Base-by-base conservation (phyloP, 1,140 invertebrate species). In the Drosophila hydei region DNA sequence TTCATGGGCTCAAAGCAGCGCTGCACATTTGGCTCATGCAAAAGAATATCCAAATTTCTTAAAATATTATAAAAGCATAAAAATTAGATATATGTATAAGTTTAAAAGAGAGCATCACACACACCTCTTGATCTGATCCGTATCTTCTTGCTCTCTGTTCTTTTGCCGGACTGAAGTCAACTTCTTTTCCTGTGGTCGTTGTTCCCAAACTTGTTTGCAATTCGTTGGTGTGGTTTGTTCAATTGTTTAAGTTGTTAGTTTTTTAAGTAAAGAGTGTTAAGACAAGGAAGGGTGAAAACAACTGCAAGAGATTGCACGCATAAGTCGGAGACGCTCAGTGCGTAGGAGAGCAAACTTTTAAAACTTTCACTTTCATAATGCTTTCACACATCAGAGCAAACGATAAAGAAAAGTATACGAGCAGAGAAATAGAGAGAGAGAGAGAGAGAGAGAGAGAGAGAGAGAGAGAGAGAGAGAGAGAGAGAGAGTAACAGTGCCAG, bases 1-100 rank as follows among this genome's bases (percentile, higher is more conserved):
- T 94, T 94, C 47, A 95, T 92, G 38, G 93, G 92, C 77, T 94
- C 58, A 45, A 75, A 87, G 23, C 14, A 12, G 11, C 9, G 30
- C 19, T 19, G 9, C 21, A 38, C 61, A 7, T 42, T 9, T n/a
- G 11, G 11, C 36, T 77, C 71, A 4, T 58, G 48, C 79, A 83
- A 67, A 11, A 60, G 68, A 19, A 75, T 75, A 5, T 83, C 72
- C 50, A 78, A 16, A 14, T 19, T 36, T 25, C 47, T 50, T 9
- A 5, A 16, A 7, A 48, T 11, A 18, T 16, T 54, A 19, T 25
- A 23, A 16, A 4, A 19, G 9, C 0, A 21, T n/a, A n/a, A n/a
- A n/a, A n/a, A n/a, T 12, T 16, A 43, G 8, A 21, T 43, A 43
- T 1, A 5, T 9, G 0, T 1, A 5, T 9, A 1, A 14, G 36